phyloP scores from a whole-genome alignment of 2,113 vertebrate species.

The Phaetusa simplex region DNA sequence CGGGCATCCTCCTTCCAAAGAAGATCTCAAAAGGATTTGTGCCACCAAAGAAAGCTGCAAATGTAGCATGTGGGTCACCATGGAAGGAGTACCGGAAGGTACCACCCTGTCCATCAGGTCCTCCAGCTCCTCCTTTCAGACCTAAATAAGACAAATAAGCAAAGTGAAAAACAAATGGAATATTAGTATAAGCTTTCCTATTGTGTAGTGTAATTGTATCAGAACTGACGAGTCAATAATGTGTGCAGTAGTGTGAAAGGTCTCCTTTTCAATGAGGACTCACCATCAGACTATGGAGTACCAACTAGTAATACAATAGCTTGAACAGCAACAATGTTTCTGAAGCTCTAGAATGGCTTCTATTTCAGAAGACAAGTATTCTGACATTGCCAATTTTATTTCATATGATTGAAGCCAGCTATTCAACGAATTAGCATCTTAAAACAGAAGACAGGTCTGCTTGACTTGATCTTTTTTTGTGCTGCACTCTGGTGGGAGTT shows the following conservation, averaged over 20 bases:
- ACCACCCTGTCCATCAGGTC: constrained; percentile 88
- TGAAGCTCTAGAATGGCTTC: background rate
- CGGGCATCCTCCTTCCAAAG: constrained; percentile 90
- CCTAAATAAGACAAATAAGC: constrained; percentile 71
- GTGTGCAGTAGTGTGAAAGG: background rate
- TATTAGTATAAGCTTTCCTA: background rate
- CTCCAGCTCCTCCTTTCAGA: constrained; percentile 91
- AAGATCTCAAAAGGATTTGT: constrained; percentile 98
- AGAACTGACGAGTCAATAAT: background rate
- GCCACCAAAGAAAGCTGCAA: constrained; percentile 96
- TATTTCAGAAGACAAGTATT: background rate
- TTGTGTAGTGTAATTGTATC: background rate
- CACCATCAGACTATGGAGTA: background rate
- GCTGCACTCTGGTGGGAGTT: background rate
- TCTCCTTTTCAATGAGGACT: background rate
- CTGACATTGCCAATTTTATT: background rate
- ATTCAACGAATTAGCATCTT: background rate
- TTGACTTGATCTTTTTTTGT: background rate
- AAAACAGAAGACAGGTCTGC: background rate
- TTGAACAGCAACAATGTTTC: background rate
- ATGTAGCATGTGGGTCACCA: constrained; percentile 95
- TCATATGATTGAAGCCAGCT: background rate
- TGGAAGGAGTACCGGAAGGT: constrained; percentile 97
- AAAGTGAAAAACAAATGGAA: background rate
- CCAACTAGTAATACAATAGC: background rate